phyloP scores from a whole-genome alignment of 2,888 invertebrate species.

The Cancer borealis region DNA sequence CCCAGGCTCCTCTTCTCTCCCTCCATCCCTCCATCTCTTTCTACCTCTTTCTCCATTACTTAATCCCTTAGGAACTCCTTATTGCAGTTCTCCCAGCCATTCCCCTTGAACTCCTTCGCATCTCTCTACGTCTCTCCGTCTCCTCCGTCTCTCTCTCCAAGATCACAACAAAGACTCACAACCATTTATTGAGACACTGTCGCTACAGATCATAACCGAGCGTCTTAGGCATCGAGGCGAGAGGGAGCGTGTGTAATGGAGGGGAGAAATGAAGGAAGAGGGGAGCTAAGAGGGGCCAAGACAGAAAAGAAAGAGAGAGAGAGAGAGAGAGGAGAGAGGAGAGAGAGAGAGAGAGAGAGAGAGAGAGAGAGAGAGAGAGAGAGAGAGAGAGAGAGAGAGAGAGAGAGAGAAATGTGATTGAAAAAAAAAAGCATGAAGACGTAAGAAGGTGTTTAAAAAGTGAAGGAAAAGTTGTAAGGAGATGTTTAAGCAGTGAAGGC shows the following conservation, averaged over 20 bases:
- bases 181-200: constrained; percentile 16
- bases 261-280: constrained; percentile 10
- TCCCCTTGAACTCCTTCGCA: not conserved
- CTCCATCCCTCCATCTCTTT: not conserved
- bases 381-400: not conserved
- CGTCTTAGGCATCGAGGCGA: not conserved
- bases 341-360: constrained; percentile 17
- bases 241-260: constrained; percentile 27
- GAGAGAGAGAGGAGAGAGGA: not conserved
- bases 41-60: not conserved
- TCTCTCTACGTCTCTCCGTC: not conserved
- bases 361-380: not conserved
- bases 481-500: not conserved
- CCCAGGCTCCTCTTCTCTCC: not conserved
- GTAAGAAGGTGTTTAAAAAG: not conserved
- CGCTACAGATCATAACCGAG: constrained; percentile 25
- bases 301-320: not conserved
- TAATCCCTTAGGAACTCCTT: not conserved
- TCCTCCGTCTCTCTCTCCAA: not conserved
- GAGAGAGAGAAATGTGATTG: not conserved
- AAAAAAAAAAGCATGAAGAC: not conserved
- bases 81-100: not conserved
- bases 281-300: not conserved
- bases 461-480: not conserved
- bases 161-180: not conserved